phyloP scores from a whole-genome alignment of 2,888 invertebrate species.

The Melipona beecheii region DNA sequence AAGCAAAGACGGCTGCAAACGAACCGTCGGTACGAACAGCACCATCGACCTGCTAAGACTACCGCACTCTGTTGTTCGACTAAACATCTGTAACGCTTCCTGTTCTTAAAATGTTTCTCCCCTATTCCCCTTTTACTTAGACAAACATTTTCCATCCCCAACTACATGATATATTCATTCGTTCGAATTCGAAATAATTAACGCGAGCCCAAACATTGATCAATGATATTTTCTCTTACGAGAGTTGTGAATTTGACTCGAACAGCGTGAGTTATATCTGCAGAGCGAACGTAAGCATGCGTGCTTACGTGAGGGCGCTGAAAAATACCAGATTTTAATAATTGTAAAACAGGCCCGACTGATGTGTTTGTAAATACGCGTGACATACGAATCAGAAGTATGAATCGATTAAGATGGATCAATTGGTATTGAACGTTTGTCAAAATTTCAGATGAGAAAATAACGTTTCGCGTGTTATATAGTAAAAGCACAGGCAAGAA shows the following conservation, averaged over 20 bases:
- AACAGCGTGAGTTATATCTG: conserved; percentile 40
- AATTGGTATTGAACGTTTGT: background rate
- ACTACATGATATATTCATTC: background rate
- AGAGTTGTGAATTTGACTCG: conserved; percentile 49
- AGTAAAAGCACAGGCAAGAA: background rate
- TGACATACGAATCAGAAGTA: background rate
- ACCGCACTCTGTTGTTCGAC: conserved; percentile 60
- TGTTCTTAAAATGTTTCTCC: conserved; percentile 26
- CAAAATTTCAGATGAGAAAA: background rate
- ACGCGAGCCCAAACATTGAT: background rate
- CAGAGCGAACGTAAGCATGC: conserved; percentile 38
- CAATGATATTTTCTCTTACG: conserved; percentile 7
- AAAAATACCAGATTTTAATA: conserved; percentile 23
- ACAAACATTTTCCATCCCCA: too few relatives aligned
- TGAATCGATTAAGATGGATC: background rate
- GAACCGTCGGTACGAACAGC: conserved; percentile 78
- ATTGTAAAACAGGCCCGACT: background rate
- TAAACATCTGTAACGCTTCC: conserved; percentile 51
- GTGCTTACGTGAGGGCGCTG: conserved; percentile 27
- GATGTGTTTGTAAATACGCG: background rate
- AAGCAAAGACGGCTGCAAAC: conserved; percentile 80
- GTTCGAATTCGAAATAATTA: background rate
- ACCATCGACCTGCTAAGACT: conserved; percentile 70
- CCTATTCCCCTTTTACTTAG: background rate
- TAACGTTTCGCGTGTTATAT: background rate